Evolutionary conservation across 2,797 vertebrate genomes (phyloP).

Genomic region (Percopsis omiscomaycus): DNA sequence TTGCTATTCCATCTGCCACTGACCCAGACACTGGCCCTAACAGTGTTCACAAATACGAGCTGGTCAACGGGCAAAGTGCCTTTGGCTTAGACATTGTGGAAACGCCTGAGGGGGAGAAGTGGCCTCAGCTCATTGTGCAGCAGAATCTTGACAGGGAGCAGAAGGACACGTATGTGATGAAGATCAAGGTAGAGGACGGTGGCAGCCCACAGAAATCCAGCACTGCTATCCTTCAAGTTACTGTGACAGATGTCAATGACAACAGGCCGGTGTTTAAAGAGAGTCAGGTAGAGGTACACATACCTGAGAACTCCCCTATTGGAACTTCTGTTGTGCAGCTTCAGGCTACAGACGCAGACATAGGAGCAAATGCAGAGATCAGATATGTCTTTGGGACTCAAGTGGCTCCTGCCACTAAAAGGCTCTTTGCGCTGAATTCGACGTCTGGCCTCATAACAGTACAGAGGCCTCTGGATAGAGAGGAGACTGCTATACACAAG

Average conservation of each 20-base stretch:
- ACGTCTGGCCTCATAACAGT: slow-evolving; percentile 96
- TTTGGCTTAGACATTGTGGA: slow-evolving; percentile 99
- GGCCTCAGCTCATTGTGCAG: slow-evolving; percentile 98
- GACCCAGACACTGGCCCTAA: slow-evolving; percentile 98
- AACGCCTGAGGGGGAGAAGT: slow-evolving; percentile 98
- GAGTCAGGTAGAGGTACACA: slow-evolving; percentile 94
- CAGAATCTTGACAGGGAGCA: slow-evolving; percentile 98
- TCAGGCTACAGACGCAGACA: slow-evolving; percentile 95
- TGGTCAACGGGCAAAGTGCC: slow-evolving; percentile 95
- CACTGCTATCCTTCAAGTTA: slow-evolving; percentile 98
- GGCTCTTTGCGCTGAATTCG: slow-evolving; percentile 95
- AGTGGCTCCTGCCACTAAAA: slow-evolving; percentile 91
- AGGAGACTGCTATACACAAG: slow-evolving; percentile 96
- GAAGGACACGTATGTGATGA: slow-evolving; percentile 99
- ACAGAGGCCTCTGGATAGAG: slow-evolving; percentile 92
- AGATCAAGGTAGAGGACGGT: slow-evolving; percentile 98
- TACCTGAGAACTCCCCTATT: slow-evolving; percentile 92
- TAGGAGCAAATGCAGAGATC: slow-evolving; percentile 96
- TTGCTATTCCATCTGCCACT: slow-evolving; percentile 96
- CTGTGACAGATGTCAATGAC: slow-evolving; percentile 98
- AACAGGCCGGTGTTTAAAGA: slow-evolving; percentile 97
- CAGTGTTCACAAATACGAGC: slow-evolving; percentile 95
- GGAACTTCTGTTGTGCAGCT: slow-evolving; percentile 97
- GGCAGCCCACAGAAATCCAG: slow-evolving; percentile 97
- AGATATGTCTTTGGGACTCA: slow-evolving; percentile 96